phyloP scores from a whole-genome alignment of 2,888 invertebrate genomes.

The Steinernema carpocapsae region DNA sequence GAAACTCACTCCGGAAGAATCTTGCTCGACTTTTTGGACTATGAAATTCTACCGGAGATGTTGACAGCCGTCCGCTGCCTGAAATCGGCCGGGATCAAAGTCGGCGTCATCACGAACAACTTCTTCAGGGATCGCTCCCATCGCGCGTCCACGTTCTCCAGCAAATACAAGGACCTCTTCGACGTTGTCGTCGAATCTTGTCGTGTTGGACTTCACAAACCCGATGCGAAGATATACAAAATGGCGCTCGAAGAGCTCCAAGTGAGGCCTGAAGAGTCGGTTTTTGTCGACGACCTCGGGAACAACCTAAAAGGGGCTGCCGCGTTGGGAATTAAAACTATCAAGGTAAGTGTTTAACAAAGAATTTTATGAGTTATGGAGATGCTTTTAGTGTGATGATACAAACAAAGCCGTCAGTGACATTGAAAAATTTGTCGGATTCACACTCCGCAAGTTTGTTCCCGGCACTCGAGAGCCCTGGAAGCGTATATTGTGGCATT shows the following conservation, averaged over 20 bases:
- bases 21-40: background rate
- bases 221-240: constrained; percentile 69
- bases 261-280: constrained; percentile 62
- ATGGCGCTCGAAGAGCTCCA: constrained; percentile 63
- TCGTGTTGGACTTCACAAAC: constrained; percentile 70
- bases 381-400: constrained; percentile 40
- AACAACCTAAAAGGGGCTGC: constrained; percentile 70
- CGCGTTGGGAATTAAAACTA: constrained; percentile 70
- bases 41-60: constrained; percentile 35
- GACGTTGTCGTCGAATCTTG: constrained; percentile 70
- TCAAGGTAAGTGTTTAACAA: constrained; percentile 59
- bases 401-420: constrained; percentile 40
- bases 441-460: constrained; percentile 42
- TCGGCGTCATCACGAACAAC: constrained; percentile 72
- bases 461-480: constrained; percentile 37
- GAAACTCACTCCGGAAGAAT: constrained; percentile 11
- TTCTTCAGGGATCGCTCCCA: constrained; percentile 64
- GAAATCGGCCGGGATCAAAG: constrained; percentile 67
- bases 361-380: background rate
- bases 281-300: constrained; percentile 72
- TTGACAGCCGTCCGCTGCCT: constrained; percentile 36
- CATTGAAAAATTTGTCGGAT: constrained; percentile 40
- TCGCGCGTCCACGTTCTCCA: constrained; percentile 50
- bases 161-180: constrained; percentile 44
- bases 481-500: too few species aligned